Percentiles rank a stretch among this genome's conserved stretches.
phyloP scores from a whole-genome alignment of 2,113 vertebrate genomes.

The Charadrius vociferus region DNA sequence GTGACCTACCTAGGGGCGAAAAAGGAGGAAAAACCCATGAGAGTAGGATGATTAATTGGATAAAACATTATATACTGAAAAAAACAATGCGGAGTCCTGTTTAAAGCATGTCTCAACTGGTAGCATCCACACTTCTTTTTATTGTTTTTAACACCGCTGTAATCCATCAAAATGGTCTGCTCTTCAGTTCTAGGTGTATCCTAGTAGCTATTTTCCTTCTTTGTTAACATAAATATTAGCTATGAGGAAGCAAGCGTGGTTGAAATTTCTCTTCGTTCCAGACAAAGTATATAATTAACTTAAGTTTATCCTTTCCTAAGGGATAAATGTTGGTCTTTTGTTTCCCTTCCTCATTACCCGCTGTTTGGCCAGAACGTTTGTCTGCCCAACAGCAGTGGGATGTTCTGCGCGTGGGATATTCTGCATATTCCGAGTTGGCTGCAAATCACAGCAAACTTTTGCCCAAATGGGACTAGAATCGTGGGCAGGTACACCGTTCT shows the following conservation, averaged over 20 bases:
- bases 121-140: background rate
- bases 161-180: background rate
- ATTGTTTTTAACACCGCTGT: background rate
- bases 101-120: background rate
- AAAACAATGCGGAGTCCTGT: background rate
- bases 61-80: background rate
- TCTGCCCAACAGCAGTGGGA: background rate
- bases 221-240: background rate
- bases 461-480: background rate
- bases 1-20: background rate
- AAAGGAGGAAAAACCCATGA: background rate
- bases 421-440: background rate
- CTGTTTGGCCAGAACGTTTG: background rate
- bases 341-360: background rate
- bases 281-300: background rate
- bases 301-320: background rate
- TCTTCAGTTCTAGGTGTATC: background rate
- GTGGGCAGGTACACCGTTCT: background rate
- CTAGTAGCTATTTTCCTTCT: background rate
- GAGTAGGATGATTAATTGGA: background rate
- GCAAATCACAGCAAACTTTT: background rate
- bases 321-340: background rate
- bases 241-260: accelerated
- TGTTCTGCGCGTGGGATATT: background rate
- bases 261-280: background rate